A percentile compares a stretch with the other conserved stretches of the same genome.
phyloP scores from a whole-genome alignment of 2,113 vertebrate genomes.

The Alouatta palliata region DNA sequence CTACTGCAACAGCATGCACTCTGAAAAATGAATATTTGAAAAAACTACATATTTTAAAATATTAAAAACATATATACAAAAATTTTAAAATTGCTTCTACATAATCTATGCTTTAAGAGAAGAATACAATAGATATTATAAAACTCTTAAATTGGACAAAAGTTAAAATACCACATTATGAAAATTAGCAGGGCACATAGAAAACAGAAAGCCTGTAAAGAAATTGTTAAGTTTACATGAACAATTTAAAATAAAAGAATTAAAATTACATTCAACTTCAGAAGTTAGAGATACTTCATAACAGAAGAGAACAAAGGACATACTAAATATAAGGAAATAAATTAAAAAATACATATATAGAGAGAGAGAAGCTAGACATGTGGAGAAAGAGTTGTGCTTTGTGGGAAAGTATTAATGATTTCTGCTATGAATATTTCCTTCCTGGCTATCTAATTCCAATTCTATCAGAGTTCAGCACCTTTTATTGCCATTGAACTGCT shows the following conservation, averaged over 20 bases:
- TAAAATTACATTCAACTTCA: not conserved
- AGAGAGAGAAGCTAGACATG: not conserved
- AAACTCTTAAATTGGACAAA: not conserved
- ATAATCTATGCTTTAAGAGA: not conserved
- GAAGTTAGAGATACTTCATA: not conserved
- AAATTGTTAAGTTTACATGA: not conserved
- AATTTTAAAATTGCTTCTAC: not conserved
- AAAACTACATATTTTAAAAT: not conserved
- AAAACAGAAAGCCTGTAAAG: not conserved
- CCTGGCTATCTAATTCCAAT: not conserved
- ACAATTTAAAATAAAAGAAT: not conserved
- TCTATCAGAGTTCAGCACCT: not conserved
- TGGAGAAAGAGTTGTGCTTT: not conserved
- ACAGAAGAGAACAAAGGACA: not conserved
- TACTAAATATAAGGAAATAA: not conserved
- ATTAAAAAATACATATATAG: not conserved
- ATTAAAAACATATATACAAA: not conserved
- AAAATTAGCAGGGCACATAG: not conserved
- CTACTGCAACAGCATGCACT: not conserved
- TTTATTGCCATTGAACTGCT: not conserved
- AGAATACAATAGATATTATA: not conserved
- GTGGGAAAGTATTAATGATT: not conserved
- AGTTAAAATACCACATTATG: not conserved
- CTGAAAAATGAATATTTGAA: not conserved
- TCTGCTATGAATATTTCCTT: not conserved